Evolutionary conservation across 2,113 vertebrate species (phyloP).

Genomic region (Elachura formosa): DNA sequence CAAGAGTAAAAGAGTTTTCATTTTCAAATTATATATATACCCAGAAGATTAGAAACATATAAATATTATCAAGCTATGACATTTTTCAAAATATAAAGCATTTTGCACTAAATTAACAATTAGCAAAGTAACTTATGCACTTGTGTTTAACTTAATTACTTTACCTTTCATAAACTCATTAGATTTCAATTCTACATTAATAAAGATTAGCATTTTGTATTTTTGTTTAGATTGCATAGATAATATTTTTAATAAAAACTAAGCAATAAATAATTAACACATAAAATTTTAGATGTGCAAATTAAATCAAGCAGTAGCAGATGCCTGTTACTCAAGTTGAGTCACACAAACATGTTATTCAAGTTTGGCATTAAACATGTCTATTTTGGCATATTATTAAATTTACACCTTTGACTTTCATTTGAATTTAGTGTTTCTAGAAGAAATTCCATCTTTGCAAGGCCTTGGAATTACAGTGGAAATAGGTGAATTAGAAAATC

Average conservation of each 20-base stretch:
- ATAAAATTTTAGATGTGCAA: not conserved
- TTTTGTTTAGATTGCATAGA: slow-evolving; percentile 42
- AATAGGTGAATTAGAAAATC: not conserved
- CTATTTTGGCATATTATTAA: not conserved
- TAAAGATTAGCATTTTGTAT: not conserved
- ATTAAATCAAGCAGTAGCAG: not conserved
- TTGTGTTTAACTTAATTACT: slow-evolving; percentile 19
- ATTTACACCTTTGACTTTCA: not conserved
- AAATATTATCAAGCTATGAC: not conserved
- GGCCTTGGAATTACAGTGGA: not conserved
- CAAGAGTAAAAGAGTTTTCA: not conserved
- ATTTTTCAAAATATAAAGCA: not conserved
- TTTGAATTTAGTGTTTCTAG: not conserved
- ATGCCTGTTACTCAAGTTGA: not conserved
- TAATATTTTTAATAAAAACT: not conserved
- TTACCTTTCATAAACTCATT: slow-evolving; percentile 23
- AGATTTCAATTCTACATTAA: not conserved
- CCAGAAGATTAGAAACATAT: not conserved
- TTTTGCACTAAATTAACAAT: slow-evolving; percentile 11
- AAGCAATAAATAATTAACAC: slow-evolving; percentile 3
- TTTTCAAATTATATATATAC: not conserved
- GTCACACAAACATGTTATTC: too few relatives aligned
- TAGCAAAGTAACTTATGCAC: not conserved
- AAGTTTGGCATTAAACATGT: not conserved
- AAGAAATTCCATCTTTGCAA: not conserved